These are phyloP conservation scores for Galaxias olidus DNA, from an alignment of 2,797 vertebrate genomes.

Conservation along the genomic window DNA sequence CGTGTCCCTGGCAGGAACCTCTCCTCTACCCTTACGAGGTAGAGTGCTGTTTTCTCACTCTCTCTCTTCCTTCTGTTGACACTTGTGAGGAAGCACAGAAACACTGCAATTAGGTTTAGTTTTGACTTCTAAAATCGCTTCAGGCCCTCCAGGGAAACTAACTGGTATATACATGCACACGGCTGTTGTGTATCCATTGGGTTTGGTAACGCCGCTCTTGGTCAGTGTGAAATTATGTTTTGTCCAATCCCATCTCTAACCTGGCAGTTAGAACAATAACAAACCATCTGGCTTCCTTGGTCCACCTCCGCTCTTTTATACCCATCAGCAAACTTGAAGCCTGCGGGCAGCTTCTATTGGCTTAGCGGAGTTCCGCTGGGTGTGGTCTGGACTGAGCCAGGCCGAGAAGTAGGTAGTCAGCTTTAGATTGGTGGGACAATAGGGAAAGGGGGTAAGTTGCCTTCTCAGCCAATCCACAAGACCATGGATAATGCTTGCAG, in stretches of 20 bases:
- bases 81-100: not conserved
- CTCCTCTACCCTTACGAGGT: constrained; percentile 48
- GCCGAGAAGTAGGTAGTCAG: constrained; percentile 68
- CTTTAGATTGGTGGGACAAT: constrained; percentile 56
- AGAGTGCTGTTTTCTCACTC: constrained; percentile 32
- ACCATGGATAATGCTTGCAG: constrained; percentile 74
- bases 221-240: constrained; percentile 53
- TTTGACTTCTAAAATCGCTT: constrained; percentile 29
- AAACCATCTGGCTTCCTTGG: constrained; percentile 71
- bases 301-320: constrained; percentile 71
- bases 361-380: constrained; percentile 48
- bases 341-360: constrained; percentile 61
- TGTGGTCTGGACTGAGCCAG: constrained; percentile 45
- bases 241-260: constrained; percentile 57
- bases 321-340: constrained; percentile 44
- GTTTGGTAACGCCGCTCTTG: constrained; percentile 46
- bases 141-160: constrained; percentile 25
- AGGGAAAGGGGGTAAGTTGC: constrained; percentile 74
- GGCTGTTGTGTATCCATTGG: constrained; percentile 60
- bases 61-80: not conserved
- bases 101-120: not conserved
- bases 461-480: constrained; percentile 64
- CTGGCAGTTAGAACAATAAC: constrained; percentile 69
- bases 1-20: constrained; percentile 40
- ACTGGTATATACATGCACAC: not conserved